These are phyloP conservation scores for Champsocephalus esox DNA, from an alignment of 2,797 vertebrate genomes.

Conservation along the genomic window DNA sequence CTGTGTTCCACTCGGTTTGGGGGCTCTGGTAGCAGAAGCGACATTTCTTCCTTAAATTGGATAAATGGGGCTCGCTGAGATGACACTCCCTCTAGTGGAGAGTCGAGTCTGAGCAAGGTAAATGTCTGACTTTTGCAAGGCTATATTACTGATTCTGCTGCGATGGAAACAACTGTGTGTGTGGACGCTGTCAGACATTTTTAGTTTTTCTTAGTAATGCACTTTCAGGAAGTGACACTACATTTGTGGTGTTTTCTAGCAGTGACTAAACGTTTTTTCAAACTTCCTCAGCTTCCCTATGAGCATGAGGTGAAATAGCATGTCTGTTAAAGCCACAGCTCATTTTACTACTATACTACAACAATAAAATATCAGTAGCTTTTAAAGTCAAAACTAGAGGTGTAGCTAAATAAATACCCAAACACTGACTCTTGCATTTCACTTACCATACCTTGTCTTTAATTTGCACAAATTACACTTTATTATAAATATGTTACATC, in stretches of 20 bases:
- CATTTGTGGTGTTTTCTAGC: not conserved
- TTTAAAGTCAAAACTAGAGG: not conserved
- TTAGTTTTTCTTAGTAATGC: not conserved
- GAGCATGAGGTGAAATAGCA: not conserved
- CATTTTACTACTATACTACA: too few relatives aligned
- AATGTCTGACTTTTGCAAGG: slow-evolving; percentile 4
- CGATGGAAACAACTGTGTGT: not conserved
- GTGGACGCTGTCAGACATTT: not conserved
- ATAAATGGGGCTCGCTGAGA: slow-evolving; percentile 26
- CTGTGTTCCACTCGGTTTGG: slow-evolving; percentile 28
- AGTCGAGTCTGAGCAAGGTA: not conserved
- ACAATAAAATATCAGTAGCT: not conserved
- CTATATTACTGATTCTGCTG: not conserved
- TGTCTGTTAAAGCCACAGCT: slow-evolving; percentile 3
- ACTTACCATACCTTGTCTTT: slow-evolving; percentile 6
- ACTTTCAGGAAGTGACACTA: slow-evolving; percentile 6
- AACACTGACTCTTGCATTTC: slow-evolving; percentile 18
- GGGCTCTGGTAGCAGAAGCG: slow-evolving; percentile 35
- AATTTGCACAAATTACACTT: slow-evolving; percentile 6
- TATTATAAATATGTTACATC: slow-evolving; percentile 15
- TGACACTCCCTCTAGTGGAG: slow-evolving; percentile 74
- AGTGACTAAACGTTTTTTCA: not conserved
- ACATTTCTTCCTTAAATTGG: slow-evolving; percentile 50
- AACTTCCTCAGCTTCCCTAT: not conserved
- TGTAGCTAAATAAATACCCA: slow-evolving; percentile 7